A percentile compares a stretch with the other conserved stretches of the same genome.
Evolutionary conservation across 2,113 vertebrate species (phyloP).

Genomic region (Gavia stellata): DNA sequence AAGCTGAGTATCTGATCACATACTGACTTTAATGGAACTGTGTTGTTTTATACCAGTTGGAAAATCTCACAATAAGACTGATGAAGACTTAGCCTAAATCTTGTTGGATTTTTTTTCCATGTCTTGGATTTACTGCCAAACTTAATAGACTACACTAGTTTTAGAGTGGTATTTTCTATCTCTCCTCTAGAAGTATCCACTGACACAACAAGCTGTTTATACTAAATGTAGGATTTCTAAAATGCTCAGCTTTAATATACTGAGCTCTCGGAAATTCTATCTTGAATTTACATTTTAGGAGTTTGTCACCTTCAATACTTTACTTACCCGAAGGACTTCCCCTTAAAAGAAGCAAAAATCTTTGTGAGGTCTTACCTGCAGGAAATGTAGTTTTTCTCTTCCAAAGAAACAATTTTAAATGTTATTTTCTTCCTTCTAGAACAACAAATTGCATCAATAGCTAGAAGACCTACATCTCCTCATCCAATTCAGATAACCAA

Average conservation of each 20-base stretch:
- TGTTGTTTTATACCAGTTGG: neutral
- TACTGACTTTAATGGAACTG: neutral
- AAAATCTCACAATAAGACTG: neutral
- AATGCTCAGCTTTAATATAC: neutral
- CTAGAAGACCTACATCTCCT: slow-evolving; percentile 69
- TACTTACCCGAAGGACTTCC: neutral
- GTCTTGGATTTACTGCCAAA: neutral
- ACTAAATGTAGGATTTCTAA: neutral
- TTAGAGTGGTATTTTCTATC: neutral
- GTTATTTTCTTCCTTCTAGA: slow-evolving; percentile 52
- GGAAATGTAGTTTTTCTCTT: neutral
- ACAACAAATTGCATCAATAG: neutral
- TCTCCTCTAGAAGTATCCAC: neutral
- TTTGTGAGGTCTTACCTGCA: neutral
- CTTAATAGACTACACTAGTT: neutral
- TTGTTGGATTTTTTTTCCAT: neutral
- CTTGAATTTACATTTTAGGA: neutral
- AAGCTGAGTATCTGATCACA: neutral
- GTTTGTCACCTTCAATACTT: neutral
- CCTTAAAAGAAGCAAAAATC: neutral
- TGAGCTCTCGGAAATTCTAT: neutral
- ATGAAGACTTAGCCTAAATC: neutral
- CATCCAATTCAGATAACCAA: slow-evolving; percentile 82
- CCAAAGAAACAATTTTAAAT: neutral
- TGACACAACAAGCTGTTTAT: neutral